A percentile compares a stretch with the other conserved stretches of the same genome.
These are phyloP conservation scores for Phrynosoma blainvillii DNA, from an alignment of 2,113 vertebrate species.

Conservation along the genomic window DNA sequence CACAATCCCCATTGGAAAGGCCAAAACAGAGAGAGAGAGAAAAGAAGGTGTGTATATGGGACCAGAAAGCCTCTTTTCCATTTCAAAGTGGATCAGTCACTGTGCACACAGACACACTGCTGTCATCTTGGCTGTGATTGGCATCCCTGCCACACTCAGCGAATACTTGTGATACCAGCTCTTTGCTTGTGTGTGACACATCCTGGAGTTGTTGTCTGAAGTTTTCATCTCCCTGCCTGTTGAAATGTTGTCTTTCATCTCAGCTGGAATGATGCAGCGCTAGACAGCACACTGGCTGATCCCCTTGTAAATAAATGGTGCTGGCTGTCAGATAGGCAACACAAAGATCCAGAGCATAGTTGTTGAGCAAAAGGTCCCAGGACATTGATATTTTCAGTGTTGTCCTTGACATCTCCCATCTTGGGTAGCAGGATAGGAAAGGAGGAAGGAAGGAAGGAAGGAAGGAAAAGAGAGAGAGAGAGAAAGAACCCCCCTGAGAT, in stretches of 20 bases:
- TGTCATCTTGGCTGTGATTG: constrained; percentile 47
- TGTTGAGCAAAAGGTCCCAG: background rate
- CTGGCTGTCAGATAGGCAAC: background rate
- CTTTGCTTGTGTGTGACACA: constrained; percentile 16
- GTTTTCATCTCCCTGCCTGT: background rate
- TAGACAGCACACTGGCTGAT: background rate
- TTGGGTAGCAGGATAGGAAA: too few relatives aligned
- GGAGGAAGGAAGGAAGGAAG: too few relatives aligned
- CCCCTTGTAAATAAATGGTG: background rate
- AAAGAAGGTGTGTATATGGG: background rate
- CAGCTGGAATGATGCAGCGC: background rate
- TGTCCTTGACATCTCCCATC: background rate
- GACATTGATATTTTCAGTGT: background rate
- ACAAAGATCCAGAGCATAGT: background rate
- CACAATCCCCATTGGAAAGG: background rate
- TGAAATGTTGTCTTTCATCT: constrained; percentile 26
- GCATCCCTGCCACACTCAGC: background rate
- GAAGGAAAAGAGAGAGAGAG: too few relatives aligned
- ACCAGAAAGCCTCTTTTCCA: background rate
- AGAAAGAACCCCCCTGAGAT: too few relatives aligned
- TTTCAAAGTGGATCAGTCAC: background rate
- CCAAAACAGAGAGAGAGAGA: background rate
- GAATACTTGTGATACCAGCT: constrained; percentile 40
- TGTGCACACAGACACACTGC: background rate
- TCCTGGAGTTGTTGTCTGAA: constrained; percentile 27